Conservation (phyloP, 2,888 invertebrate genomes). For the Acronicta psi region DNA sequence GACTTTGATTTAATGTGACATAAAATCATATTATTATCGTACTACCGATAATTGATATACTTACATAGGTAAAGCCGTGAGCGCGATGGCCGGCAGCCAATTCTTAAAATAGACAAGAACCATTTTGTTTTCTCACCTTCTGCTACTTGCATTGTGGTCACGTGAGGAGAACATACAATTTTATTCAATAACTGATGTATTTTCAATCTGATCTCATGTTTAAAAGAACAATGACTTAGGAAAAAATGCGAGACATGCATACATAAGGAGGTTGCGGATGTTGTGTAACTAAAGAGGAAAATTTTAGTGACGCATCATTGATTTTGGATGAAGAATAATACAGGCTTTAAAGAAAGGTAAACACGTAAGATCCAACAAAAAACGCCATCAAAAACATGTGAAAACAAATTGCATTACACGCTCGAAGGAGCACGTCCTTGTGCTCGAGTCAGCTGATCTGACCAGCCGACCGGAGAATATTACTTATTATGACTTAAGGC, state of each 20-base stretch:
- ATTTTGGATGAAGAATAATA: constrained; percentile 9
- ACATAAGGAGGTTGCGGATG: constrained; percentile 26
- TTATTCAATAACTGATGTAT: constrained; percentile 54
- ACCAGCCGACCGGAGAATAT: constrained; percentile 54
- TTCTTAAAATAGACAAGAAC: constrained; percentile 75
- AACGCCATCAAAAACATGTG: constrained; percentile 55
- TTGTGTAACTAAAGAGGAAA: constrained; percentile 10
- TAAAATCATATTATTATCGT: constrained; percentile 68
- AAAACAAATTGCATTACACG: constrained; percentile 63
- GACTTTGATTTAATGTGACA: constrained; percentile 62
- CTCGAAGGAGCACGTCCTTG: constrained; percentile 65
- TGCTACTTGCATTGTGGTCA: constrained; percentile 78
- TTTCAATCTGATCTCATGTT: constrained; percentile 33
- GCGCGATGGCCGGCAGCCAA: constrained; percentile 79
- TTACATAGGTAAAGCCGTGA: constrained; percentile 77
- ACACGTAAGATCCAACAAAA: constrained; percentile 40
- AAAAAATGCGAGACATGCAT: constrained; percentile 30
- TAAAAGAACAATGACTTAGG: constrained; percentile 37
- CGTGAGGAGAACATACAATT: constrained; percentile 64
- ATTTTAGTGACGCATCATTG: constrained; percentile 11
- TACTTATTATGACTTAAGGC: constrained; percentile 60
- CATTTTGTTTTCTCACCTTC: constrained; percentile 80
- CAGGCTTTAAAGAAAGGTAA: constrained; percentile 19
- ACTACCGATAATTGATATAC: constrained; percentile 71
- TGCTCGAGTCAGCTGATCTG: constrained; percentile 63